Percentiles rank a stretch among this genome's conserved stretches.
Conservation (phyloP, 2,797 vertebrate species). For the Brotula barbata region DNA sequence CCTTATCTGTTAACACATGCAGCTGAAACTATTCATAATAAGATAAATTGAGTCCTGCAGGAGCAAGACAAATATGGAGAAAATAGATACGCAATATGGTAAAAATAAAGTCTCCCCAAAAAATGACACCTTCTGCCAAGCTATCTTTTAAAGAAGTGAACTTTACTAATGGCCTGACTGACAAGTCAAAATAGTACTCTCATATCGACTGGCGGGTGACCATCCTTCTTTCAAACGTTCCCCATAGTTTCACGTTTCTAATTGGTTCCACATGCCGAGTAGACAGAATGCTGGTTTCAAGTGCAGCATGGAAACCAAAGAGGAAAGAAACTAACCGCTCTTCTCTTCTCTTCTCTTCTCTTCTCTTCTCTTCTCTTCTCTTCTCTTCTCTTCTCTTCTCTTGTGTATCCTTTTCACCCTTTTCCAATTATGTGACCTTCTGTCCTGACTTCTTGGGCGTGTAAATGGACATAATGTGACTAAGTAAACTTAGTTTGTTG, state of each 20-base stretch:
- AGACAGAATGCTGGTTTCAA: conserved; percentile 39
- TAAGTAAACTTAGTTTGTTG: neutral
- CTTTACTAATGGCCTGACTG: neutral
- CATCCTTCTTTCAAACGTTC: conserved; percentile 38
- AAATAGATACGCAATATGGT: too few species aligned
- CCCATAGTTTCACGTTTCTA: conserved; percentile 62
- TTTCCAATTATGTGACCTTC: neutral
- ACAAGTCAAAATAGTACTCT: conserved; percentile 16
- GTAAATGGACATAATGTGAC: neutral
- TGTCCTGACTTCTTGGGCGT: neutral
- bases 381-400: neutral
- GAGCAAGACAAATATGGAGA: too few species aligned
- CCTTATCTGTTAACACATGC: too few species aligned
- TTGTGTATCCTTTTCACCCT: neutral
- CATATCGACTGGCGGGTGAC: conserved; percentile 22
- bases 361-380: conserved; percentile 3
- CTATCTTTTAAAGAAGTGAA: conserved; percentile 10
- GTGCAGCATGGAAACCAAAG: conserved; percentile 49
- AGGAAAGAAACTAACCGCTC: conserved; percentile 17
- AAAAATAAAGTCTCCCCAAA: too few species aligned
- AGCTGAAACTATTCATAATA: too few species aligned
- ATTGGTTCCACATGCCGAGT: conserved; percentile 67
- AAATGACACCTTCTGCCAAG: neutral
- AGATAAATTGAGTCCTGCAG: too few species aligned
- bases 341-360: conserved; percentile 10